Evolutionary conservation across 2,797 vertebrate genomes (phyloP).

Genomic region (Halcyon badia): DNA sequence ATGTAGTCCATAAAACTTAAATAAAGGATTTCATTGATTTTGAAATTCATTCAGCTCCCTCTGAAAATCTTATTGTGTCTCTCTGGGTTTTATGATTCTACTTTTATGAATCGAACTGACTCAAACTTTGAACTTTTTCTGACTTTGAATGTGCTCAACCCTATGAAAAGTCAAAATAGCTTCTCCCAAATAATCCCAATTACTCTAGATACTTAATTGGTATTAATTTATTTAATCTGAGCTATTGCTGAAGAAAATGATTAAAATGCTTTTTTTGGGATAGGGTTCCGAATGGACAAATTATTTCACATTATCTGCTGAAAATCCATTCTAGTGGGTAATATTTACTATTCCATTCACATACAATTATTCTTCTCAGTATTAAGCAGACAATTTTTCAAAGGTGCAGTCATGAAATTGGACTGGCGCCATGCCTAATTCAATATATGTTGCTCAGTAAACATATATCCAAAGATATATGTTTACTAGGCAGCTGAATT

Average conservation of each 20-base stretch:
- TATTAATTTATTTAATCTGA: not conserved
- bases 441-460: slow-evolving; percentile 44
- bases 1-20: not conserved
- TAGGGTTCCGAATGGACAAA: not conserved
- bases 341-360: slow-evolving; percentile 50
- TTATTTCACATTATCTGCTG: slow-evolving; percentile 4
- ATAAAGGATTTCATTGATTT: slow-evolving; percentile 31
- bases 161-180: not conserved
- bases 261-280: not conserved
- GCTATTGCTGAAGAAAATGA: not conserved
- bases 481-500: slow-evolving; percentile 41
- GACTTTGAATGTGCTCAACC: not conserved
- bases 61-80: slow-evolving; percentile 8
- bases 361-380: slow-evolving; percentile 50
- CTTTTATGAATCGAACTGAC: not conserved
- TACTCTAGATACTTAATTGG: not conserved
- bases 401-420: slow-evolving; percentile 33
- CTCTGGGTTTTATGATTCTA: not conserved
- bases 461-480: not conserved
- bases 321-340: slow-evolving; percentile 1
- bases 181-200: not conserved
- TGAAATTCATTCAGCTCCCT: not conserved
- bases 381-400: slow-evolving; percentile 64
- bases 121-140: not conserved
- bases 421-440: slow-evolving; percentile 36